Percentiles rank a stretch among this genome's conserved stretches.
Conservation (phyloP, 2,888 invertebrate species). For the Sussaba pulchella region DNA sequence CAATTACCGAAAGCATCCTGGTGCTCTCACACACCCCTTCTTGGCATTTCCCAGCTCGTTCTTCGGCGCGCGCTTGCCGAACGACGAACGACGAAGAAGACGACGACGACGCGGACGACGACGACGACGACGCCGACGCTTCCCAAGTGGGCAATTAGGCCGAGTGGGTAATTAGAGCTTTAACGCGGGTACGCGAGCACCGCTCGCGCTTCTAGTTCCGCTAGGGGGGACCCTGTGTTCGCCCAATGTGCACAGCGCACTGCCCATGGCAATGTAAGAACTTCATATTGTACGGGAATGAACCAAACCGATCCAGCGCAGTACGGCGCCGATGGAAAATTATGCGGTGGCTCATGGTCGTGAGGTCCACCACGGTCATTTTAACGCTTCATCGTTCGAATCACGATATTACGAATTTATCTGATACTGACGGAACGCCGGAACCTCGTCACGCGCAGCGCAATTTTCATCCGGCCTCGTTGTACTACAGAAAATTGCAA, state of each 20-base stretch:
- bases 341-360: slow-evolving; percentile 16
- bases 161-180: slow-evolving; percentile 76
- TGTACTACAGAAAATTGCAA: neutral
- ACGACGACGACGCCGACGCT: slow-evolving; percentile 54
- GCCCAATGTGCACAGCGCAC: no score
- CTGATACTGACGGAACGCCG: neutral
- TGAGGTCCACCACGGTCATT: neutral
- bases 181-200: slow-evolving; percentile 69
- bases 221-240: neutral
- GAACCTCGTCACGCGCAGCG: neutral
- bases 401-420: neutral
- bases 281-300: no score
- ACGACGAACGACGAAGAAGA: slow-evolving; percentile 54
- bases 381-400: slow-evolving; percentile 1
- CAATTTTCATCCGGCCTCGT: neutral
- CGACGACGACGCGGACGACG: slow-evolving; percentile 55
- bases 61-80: slow-evolving; percentile 32
- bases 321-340: slow-evolving; percentile 14
- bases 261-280: no score
- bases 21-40: slow-evolving; percentile 37
- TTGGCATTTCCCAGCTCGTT: slow-evolving; percentile 44
- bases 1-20: slow-evolving; percentile 65
- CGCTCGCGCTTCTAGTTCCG: slow-evolving; percentile 28
- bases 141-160: slow-evolving; percentile 72
- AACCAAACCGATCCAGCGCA: slow-evolving; percentile 9